Percentiles rank a stretch among this genome's conserved stretches.
Evolutionary conservation across 1,140 invertebrate species (phyloP).

Genomic region (Saxidomus purpurata): DNA sequence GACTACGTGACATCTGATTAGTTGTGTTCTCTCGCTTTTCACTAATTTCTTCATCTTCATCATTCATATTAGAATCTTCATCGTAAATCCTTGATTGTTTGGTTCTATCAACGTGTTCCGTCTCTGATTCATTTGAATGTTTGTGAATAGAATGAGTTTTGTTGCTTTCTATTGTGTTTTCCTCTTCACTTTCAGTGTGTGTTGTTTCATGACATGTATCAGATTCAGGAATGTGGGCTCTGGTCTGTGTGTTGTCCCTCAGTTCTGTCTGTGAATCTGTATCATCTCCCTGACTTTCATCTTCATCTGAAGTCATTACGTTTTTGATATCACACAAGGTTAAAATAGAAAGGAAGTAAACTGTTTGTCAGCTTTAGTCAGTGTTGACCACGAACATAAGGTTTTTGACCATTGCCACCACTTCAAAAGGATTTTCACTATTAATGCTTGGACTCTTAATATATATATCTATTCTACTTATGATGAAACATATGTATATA

Average conservation of each 20-base stretch:
- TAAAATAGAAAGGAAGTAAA: too few species aligned
- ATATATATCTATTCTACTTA: too few species aligned
- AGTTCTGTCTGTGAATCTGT: neutral
- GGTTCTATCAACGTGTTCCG: neutral
- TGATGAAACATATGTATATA: too few species aligned
- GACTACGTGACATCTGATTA: neutral
- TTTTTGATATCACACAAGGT: too few species aligned
- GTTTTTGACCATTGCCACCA: too few species aligned
- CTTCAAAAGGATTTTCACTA: too few species aligned
- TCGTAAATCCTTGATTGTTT: neutral
- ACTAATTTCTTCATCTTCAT: neutral
- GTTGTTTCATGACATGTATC: neutral
- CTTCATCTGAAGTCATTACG: neutral
- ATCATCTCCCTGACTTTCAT: neutral
- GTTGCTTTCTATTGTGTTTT: neutral
- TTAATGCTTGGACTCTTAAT: too few species aligned
- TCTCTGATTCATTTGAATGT: neutral
- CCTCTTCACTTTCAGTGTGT: neutral
- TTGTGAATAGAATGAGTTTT: neutral
- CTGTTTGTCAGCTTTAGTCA: too few species aligned
- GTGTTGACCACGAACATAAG: too few species aligned
- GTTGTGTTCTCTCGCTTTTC: neutral
- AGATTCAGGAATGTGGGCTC: neutral
- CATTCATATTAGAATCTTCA: neutral
- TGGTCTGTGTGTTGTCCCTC: neutral